phyloP scores from a whole-genome alignment of 2,888 invertebrate species.

The Hydraecia micacea region DNA sequence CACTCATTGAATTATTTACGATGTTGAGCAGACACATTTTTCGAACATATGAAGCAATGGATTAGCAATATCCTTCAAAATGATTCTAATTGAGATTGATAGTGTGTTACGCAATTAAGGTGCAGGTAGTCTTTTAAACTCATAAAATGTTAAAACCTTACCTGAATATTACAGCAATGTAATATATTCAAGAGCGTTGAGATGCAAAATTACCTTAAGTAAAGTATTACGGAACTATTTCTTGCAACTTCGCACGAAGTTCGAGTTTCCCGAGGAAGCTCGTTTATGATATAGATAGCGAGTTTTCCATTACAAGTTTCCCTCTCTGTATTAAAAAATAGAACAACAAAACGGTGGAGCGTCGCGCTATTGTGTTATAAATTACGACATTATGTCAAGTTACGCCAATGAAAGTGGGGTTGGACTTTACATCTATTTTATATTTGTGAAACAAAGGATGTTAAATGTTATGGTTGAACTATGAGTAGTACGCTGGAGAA shows the following conservation, averaged over 20 bases:
- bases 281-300: constrained; percentile 43
- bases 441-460: not conserved
- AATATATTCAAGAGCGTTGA: constrained; percentile 28
- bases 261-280: constrained; percentile 32
- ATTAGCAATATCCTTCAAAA: too few relatives aligned
- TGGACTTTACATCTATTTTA: not conserved
- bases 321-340: constrained; percentile 33
- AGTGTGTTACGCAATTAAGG: too few relatives aligned
- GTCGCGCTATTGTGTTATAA: constrained; percentile 20
- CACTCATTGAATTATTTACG: too few relatives aligned
- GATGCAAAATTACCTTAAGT: constrained; percentile 37
- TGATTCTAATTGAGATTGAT: too few relatives aligned
- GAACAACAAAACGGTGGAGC: constrained; percentile 13
- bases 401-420: constrained; percentile 11
- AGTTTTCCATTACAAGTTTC: constrained; percentile 55
- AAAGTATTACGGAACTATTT: constrained; percentile 54
- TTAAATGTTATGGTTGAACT: not conserved
- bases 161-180: constrained; percentile 16
- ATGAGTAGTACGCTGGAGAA: not conserved
- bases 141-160: not conserved
- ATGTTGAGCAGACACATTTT: too few relatives aligned
- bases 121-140: too few relatives aligned
- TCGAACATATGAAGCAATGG: too few relatives aligned
- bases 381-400: constrained; percentile 33
- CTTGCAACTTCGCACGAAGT: constrained; percentile 30